Conservation (phyloP, 2,888 invertebrate genomes). For the Philopedon plagiatum region DNA sequence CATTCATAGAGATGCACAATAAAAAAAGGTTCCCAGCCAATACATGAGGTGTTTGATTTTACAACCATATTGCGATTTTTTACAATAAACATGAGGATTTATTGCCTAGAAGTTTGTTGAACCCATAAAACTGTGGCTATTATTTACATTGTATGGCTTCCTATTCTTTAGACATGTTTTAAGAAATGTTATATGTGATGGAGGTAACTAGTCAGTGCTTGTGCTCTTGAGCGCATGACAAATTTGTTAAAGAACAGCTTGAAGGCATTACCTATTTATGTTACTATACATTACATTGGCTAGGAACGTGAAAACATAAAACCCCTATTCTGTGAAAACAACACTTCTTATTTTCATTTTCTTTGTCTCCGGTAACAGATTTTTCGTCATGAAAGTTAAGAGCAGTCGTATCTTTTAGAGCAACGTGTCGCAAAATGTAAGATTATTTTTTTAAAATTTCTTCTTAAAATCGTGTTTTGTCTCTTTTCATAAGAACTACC, state of each 20-base stretch:
- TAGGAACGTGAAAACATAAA: not conserved
- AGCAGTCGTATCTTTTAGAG: too few relatives aligned
- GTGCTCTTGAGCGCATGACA: constrained; percentile 4
- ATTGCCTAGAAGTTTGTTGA: constrained; percentile 35
- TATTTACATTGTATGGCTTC: constrained; percentile 37
- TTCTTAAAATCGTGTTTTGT: too few relatives aligned
- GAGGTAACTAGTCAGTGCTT: not conserved
- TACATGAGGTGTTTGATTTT: constrained; percentile 27
- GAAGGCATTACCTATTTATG: not conserved
- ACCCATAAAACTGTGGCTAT: constrained; percentile 27
- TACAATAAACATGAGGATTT: constrained; percentile 24
- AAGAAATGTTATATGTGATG: constrained; percentile 11
- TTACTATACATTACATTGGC: not conserved
- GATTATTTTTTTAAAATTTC: too few relatives aligned
- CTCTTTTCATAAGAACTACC: too few relatives aligned
- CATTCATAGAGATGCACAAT: not conserved
- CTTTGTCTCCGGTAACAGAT: not conserved
- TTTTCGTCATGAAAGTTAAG: not conserved
- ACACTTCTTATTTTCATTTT: not conserved
- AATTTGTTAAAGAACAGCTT: not conserved
- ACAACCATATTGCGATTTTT: constrained; percentile 31
- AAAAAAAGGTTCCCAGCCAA: constrained; percentile 18
- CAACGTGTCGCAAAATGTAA: too few relatives aligned
- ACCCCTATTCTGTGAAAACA: not conserved
- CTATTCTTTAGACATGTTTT: constrained; percentile 19